Conservation (phyloP, 2,797 vertebrate genomes). For the Leptodactylus fallax region DNA sequence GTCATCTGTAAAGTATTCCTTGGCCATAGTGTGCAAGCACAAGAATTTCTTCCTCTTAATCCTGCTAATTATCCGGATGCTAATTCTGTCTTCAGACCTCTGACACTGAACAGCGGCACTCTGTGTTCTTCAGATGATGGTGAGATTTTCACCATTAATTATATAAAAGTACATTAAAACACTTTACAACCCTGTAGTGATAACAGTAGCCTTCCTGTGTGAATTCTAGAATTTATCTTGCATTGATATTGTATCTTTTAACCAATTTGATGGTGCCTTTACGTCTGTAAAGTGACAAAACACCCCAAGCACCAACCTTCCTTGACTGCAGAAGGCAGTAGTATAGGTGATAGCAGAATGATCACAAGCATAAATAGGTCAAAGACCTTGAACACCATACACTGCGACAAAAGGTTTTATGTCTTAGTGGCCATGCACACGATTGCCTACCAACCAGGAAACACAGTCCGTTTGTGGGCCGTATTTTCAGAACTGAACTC, state of each 20-base stretch:
- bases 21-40: conserved; percentile 75
- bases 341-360: no score
- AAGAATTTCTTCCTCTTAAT: conserved; percentile 70
- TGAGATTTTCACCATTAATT: conserved; percentile 43
- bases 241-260: neutral
- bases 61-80: conserved; percentile 73
- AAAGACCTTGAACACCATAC: no score
- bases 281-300: no score
- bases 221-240: neutral
- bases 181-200: neutral
- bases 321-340: no score
- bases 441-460: no score
- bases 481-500: no score
- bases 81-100: conserved; percentile 80
- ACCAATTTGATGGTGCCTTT: neutral
- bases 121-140: conserved; percentile 55
- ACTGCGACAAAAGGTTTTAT: no score
- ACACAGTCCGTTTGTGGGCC: no score
- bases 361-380: no score
- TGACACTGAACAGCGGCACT: conserved; percentile 65
- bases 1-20: conserved; percentile 84
- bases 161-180: conserved; percentile 24
- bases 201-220: neutral
- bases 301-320: no score
- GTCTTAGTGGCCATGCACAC: no score